Evolutionary conservation across 2,888 invertebrate species (phyloP), one percentile per base, ranked within the genome.

Genomic region (Scrobipalpa atriplicella): DNA sequence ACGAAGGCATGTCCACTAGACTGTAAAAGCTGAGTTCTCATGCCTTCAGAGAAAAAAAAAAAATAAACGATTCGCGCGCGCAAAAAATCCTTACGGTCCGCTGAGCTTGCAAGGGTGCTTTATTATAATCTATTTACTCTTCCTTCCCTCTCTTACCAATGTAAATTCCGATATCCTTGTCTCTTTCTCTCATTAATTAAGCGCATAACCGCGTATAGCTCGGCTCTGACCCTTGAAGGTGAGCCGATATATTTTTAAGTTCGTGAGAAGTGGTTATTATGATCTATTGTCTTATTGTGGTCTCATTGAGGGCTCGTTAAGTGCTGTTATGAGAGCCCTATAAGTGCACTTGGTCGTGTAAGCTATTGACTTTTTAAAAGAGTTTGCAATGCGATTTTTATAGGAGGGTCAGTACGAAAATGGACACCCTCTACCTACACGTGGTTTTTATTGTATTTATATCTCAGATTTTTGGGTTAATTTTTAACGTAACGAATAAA

Each of bases 201-300:
- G 83, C 84, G 86, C 81, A 80, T 86, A 61, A 78, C 85, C 54
- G 83, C 83, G 85, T 80, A 80, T 86, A 47, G 78, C 85, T 29
- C 58, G 58, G 36, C 29, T 58, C 21, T 86, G 89, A 87, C 89
- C 87, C 87, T 83, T 78, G 76, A 82, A 85, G 81, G 83, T 79
- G 81, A 82, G 78, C 77, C 75, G 81, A 83, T 85, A 83, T 67
- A 66, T 68, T 82, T 79, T 77, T 72, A 65, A 83, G 85, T 81
- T 78, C 82, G 83, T 84, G 81, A 85, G 83, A 83, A 87, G 89
- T 81, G 84, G 85, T 85, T 86, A 84, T 87, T 87, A 80, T 87
- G 87, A 86, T 85, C 84, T 82, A 84, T 91, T 91, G 87, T 91
- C 83, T 90, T 85, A 85, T 86, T 86, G 78, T 84, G 73, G 73